A percentile compares a stretch with the other conserved stretches of the same genome.
Conservation (phyloP, 2,113 vertebrate genomes). For the Hypocryptadius cinnamomeus region DNA sequence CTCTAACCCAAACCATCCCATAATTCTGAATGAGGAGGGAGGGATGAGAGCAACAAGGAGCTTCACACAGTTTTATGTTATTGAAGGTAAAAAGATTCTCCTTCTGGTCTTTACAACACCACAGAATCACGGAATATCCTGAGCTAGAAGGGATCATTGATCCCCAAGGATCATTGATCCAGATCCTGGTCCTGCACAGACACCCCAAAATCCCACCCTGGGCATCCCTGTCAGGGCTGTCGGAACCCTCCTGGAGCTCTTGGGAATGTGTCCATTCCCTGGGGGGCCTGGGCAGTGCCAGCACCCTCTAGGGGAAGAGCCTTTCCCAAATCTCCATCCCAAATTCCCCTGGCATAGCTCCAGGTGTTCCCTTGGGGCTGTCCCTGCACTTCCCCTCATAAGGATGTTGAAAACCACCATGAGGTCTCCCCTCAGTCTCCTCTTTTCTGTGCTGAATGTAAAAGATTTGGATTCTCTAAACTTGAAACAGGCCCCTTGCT, state of each 20-base stretch:
- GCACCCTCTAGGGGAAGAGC: neutral
- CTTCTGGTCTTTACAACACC: neutral
- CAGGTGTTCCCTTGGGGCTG: rapidly evolving
- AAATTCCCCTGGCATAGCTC: rapidly evolving
- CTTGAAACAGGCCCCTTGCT: neutral
- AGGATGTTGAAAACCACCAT: neutral
- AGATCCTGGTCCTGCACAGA: neutral
- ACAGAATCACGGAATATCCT: neutral
- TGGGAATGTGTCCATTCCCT: rapidly evolving
- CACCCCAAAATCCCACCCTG: neutral
- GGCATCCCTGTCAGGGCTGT: rapidly evolving
- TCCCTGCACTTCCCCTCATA: neutral
- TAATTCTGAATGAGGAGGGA: neutral
- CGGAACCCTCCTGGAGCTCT: neutral
- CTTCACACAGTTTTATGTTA: neutral
- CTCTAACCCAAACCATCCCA: neutral
- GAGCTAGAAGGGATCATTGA: neutral
- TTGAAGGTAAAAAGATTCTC: neutral
- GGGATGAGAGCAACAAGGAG: neutral
- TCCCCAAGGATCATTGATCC: no score
- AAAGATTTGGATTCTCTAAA: neutral
- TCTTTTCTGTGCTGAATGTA: neutral
- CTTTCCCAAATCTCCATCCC: rapidly evolving
- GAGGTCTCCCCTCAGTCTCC: neutral
- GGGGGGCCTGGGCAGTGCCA: neutral